Percentiles rank a stretch among this genome's conserved stretches.
Conservation (phyloP, 2,113 vertebrate species). For the Tretioscincus oriximinensis region DNA sequence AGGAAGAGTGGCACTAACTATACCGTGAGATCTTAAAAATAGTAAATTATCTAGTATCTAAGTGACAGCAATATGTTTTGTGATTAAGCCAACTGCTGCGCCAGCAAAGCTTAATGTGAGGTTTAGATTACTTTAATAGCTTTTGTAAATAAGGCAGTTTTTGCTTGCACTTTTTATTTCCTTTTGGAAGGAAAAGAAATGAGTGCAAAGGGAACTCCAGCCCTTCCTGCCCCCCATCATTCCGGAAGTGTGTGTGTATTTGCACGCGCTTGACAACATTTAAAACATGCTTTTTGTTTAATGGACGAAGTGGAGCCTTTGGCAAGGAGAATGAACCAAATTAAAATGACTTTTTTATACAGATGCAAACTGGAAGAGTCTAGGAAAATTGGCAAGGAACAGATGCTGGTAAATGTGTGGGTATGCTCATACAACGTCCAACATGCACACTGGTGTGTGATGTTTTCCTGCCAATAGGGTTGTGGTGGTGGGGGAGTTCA, state of each 20-base stretch:
- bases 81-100: slow-evolving; percentile 69
- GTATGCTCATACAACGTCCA: no score
- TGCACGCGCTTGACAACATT: background rate
- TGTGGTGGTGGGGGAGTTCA: no score
- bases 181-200: slow-evolving; percentile 58
- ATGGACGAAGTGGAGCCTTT: background rate
- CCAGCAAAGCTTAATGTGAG: slow-evolving; percentile 72
- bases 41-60: slow-evolving; percentile 70
- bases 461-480: no score
- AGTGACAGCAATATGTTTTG: slow-evolving; percentile 68
- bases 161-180: slow-evolving; percentile 57
- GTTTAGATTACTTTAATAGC: slow-evolving; percentile 73
- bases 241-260: slow-evolving; percentile 20
- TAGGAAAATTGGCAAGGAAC: no score
- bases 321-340: no score
- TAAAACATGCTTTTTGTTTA: no score
- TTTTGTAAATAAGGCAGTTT: slow-evolving; percentile 72
- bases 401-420: no score
- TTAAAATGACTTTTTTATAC: background rate
- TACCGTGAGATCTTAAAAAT: slow-evolving; percentile 62
- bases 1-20: slow-evolving; percentile 33
- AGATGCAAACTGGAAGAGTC: no score
- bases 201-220: slow-evolving; percentile 44
- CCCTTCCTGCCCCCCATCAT: slow-evolving; percentile 16
- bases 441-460: no score